Conservation (phyloP, 2,113 vertebrate genomes). For the Catharus fuscescens region DNA sequence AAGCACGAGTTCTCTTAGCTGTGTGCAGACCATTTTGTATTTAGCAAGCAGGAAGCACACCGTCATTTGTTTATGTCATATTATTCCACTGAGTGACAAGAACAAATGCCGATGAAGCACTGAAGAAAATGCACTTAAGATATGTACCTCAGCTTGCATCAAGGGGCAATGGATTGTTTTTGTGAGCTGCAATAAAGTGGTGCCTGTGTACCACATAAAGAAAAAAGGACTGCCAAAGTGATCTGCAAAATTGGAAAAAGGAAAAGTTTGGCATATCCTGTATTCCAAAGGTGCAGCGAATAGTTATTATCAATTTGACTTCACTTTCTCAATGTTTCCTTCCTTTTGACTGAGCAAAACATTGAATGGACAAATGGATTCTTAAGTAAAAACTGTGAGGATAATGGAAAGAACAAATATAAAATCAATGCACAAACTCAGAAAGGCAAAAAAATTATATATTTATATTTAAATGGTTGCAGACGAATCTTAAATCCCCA, state of each 20-base stretch:
- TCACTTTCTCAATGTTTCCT: not conserved
- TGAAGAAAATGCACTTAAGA: not conserved
- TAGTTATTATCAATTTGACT: not conserved
- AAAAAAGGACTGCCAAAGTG: not conserved
- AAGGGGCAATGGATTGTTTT: not conserved
- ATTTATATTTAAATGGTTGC: not conserved
- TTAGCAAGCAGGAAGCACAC: not conserved
- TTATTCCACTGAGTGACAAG: constrained; percentile 16
- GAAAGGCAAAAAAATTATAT: not conserved
- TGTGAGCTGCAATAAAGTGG: not conserved
- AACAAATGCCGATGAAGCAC: not conserved
- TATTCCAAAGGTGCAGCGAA: not conserved
- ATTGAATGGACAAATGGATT: not conserved
- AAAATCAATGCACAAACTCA: constrained; percentile 1
- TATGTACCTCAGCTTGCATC: not conserved
- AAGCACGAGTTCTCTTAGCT: not conserved
- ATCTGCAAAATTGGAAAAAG: not conserved
- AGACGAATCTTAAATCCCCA: not conserved
- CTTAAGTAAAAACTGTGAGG: constrained; percentile 10
- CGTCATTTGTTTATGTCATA: constrained; percentile 29
- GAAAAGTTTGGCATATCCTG: not conserved
- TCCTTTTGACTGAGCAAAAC: not conserved
- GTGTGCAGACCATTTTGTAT: not conserved
- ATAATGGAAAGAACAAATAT: constrained; percentile 51
- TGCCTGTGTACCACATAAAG: not conserved